Base-by-base conservation (phyloP, 2,797 vertebrate species). In the Ctenosaura bakeri region DNA sequence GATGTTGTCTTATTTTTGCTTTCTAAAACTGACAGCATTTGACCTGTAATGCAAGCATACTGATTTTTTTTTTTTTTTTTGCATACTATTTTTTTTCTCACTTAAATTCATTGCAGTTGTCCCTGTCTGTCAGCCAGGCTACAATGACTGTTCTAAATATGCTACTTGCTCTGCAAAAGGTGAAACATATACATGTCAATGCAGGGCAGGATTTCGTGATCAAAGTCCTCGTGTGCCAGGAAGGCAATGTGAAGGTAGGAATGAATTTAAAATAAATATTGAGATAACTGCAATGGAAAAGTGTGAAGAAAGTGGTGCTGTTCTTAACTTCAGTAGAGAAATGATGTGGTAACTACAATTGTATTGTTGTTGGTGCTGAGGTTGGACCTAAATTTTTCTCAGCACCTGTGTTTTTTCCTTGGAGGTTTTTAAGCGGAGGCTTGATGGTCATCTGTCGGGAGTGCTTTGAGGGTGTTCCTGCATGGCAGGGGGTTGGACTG, bases 131-230 rank as follows among this genome's bases (percentile, higher is more conserved):
- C 54, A 88, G 38, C 42, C 84, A 26, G 81, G 2, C 64, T 74
- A 90, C 42, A 94, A 94, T 29, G 88, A 0, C 79, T 94, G 94
- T 77, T 54, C 87, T 56, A 32, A 78, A 90, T 24, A 94, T 81
- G 94, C 95, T 74, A 10, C 71, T 64, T 95, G 95, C 82, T 90
- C 12, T 52, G 14, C 46, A 88, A 56, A 88, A 76, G 87, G 46
- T 92, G 88, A 79, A 79, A 89, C 6, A 59, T 93, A 93, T 76
- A 90, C 87, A 46, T 95, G 94, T 7, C 73, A 84, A 1, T 95
- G 95, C 85, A 90, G 90, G 2, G 0, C 85, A 52, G 91, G 90
- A 90, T 94, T 93, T 90, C 85, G 6, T 42, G 94, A 95, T 12
- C 12, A 6, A 8, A 95, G 91, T 54, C 91, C 91, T 1, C 22